A percentile compares a stretch with the other conserved stretches of the same genome.
Conservation (phyloP, 2,888 invertebrate genomes). For the Sympetrum striolatum region DNA sequence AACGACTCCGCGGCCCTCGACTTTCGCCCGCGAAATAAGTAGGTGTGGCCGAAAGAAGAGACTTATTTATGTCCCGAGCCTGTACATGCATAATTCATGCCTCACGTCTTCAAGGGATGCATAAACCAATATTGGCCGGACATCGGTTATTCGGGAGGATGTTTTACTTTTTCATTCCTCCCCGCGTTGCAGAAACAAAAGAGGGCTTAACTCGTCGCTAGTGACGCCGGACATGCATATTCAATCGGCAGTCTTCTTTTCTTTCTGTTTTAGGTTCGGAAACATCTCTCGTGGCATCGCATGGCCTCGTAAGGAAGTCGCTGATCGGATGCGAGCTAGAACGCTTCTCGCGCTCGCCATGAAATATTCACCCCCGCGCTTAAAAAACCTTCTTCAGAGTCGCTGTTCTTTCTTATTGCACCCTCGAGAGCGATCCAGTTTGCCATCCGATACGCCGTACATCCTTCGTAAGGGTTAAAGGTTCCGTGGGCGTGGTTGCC, state of each 20-base stretch:
- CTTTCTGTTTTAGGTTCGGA: neutral
- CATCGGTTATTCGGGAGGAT: neutral
- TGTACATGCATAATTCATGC: neutral
- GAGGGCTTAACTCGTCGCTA: neutral
- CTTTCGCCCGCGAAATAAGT: too few relatives aligned
- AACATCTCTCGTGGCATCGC: neutral
- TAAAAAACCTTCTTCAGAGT: neutral
- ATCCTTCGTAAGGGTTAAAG: neutral
- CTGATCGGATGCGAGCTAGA: neutral
- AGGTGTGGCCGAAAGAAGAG: neutral
- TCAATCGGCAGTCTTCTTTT: neutral
- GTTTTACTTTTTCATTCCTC: neutral
- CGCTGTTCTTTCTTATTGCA: neutral
- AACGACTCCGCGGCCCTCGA: too few relatives aligned
- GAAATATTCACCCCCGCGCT: neutral
- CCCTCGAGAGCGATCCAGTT: neutral
- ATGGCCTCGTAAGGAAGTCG: neutral
- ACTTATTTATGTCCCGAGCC: neutral
- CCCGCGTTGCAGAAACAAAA: neutral
- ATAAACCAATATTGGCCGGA: neutral
- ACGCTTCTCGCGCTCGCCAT: neutral
- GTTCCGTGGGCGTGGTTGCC: neutral
- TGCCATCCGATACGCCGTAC: neutral
- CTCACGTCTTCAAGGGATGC: neutral
- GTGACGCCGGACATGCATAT: neutral